These are phyloP conservation scores for Drosophila tsacasi DNA, from an alignment of 1,140 invertebrate species.

Conservation along the genomic window DNA sequence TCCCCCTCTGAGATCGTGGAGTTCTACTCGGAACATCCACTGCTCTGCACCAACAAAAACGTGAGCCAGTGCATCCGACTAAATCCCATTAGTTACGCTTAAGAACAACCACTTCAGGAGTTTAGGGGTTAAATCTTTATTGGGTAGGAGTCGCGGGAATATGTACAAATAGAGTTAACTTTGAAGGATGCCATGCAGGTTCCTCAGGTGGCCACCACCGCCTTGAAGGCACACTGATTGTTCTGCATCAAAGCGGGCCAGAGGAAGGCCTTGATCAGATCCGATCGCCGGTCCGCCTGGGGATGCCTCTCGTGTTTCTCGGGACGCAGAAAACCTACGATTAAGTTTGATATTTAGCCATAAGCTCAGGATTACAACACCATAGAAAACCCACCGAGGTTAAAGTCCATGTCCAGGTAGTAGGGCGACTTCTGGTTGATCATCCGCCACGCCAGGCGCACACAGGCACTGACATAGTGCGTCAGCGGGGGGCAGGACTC, in stretches of 20 bases:
- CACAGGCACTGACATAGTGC: conserved; percentile 87
- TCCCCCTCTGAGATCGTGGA: conserved; percentile 77
- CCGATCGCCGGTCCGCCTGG: conserved; percentile 87
- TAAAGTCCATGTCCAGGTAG: conserved; percentile 88
- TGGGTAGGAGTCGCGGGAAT: conserved; percentile 48
- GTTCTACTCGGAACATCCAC: conserved; percentile 65
- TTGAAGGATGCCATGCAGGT: conserved; percentile 67
- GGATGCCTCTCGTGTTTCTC: conserved; percentile 88
- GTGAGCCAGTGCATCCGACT: conserved; percentile 64
- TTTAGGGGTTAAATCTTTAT: conserved; percentile 60
- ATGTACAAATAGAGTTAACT: conserved; percentile 71
- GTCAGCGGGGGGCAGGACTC: conserved; percentile 86
- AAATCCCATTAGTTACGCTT: conserved; percentile 66
- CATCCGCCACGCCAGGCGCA: conserved; percentile 87
- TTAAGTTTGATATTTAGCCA: not conserved
- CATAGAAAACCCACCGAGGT: conserved; percentile 85
- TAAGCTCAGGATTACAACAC: not conserved
- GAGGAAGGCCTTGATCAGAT: conserved; percentile 88
- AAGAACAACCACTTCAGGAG: not conserved
- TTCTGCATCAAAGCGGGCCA: conserved; percentile 88
- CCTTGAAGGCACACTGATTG: conserved; percentile 87
- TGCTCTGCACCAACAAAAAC: conserved; percentile 76
- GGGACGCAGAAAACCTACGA: conserved; percentile 73
- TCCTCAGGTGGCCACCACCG: conserved; percentile 86
- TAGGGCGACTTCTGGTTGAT: conserved; percentile 87